Evolutionary conservation across 1,140 invertebrate genomes (phyloP).

Genomic region (Hylyphantes graminicola): DNA sequence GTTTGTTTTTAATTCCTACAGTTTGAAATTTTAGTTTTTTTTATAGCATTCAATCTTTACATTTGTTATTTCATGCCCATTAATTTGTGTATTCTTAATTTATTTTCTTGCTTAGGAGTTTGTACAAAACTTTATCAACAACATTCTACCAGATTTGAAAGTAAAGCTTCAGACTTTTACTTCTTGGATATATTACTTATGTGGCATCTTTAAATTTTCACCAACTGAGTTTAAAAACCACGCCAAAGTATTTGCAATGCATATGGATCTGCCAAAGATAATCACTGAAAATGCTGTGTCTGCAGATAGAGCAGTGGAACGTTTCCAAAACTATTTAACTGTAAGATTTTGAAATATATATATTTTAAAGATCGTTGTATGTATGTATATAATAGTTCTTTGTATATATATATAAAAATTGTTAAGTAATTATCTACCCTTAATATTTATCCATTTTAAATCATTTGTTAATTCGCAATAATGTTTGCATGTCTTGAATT

Average conservation of each 20-base stretch:
- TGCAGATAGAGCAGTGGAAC: conserved; percentile 1
- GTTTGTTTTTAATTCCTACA: too few species aligned
- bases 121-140: conserved; percentile 15
- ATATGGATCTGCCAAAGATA: conserved; percentile 29
- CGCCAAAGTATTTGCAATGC: conserved; percentile 39
- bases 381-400: too few species aligned
- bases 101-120: conserved; percentile 36
- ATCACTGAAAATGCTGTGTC: conserved; percentile 21
- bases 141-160: conserved; percentile 5
- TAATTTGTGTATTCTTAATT: background rate
- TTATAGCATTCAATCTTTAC: too few species aligned
- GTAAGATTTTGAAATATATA: conserved; percentile 39
- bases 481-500: too few species aligned
- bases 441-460: too few species aligned
- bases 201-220: conserved; percentile 26
- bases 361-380: too few species aligned
- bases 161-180: conserved; percentile 16
- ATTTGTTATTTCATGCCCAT: background rate
- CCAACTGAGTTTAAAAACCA: conserved; percentile 7
- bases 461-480: too few species aligned
- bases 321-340: conserved; percentile 41
- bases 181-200: conserved; percentile 51
- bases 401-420: too few species aligned
- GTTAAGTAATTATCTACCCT: too few species aligned
- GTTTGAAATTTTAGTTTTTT: too few species aligned